phyloP scores from a whole-genome alignment of 2,888 invertebrate genomes.

The Tuberolachnus salignus region DNA sequence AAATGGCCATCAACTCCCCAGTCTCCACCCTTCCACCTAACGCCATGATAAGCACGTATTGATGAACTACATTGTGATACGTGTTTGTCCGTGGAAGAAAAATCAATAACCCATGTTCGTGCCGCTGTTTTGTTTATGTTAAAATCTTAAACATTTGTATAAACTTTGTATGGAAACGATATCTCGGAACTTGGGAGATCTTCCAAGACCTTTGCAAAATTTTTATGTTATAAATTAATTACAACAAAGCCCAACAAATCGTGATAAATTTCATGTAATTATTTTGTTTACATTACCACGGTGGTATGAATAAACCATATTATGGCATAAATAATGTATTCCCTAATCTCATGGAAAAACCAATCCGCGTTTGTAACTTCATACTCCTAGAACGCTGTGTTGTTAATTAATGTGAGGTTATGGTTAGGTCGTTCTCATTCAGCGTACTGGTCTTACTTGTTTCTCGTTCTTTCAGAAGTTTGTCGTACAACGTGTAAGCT shows the following conservation, averaged over 20 bases:
- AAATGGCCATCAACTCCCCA: conserved; percentile 1
- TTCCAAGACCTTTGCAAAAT: too few relatives aligned
- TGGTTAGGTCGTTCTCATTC: not conserved
- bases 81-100: conserved; percentile 41
- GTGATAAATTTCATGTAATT: not conserved
- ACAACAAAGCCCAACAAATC: too few relatives aligned
- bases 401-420: conserved; percentile 36
- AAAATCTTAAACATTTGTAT: too few relatives aligned
- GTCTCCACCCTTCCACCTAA: not conserved
- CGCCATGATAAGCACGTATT: conserved; percentile 1
- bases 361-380: not conserved
- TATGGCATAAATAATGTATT: too few relatives aligned
- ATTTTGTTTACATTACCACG: too few relatives aligned
- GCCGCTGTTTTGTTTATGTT: too few relatives aligned
- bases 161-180: too few relatives aligned
- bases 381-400: not conserved
- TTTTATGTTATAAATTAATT: too few relatives aligned
- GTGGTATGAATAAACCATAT: not conserved
- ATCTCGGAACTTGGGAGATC: too few relatives aligned
- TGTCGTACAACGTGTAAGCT: not conserved
- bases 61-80: conserved; percentile 8
- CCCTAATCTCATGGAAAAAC: conserved; percentile 26
- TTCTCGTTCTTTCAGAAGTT: conserved; percentile 3
- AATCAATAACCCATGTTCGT: not conserved
- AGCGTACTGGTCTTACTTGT: not conserved